Base-by-base conservation (phyloP, 1,140 invertebrate genomes). In the Monomorium pharaonis region DNA sequence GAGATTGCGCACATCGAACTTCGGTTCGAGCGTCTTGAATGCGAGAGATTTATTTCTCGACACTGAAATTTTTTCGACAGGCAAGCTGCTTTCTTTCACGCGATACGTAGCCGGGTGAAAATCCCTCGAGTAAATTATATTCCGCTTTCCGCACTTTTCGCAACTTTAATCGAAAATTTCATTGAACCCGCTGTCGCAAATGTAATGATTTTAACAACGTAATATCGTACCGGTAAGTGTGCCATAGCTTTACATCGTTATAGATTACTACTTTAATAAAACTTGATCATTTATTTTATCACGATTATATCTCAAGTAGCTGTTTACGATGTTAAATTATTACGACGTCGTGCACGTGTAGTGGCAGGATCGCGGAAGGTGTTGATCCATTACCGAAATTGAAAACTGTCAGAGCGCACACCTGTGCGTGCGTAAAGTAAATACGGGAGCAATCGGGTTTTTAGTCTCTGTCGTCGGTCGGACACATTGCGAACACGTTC, bases 391-490 rank as follows among this genome's bases (percentile, higher is more conserved):
- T 86, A 78, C 47, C 18, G 21, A 83, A 86, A 81, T 81, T 86
- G 84, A 44, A 70, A 85, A 85, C 60, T 58, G 18, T 86, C 76
- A 58, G n/a, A n/a, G 30, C 30, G 37, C 16, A 21, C 60, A 85
- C 42, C 49, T 70, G 63, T 27, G 33, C 47, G 18, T 42, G 33
- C 42, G 12, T 33, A 81, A n/a, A 67, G 42, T 81, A 85, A 84
- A 75, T 69, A 58, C 54, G 51, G n/a, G n/a, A 80, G 33, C 49
- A 86, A 86, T 89, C 77, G 60, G 74, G 87, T 89, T 89, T 69
- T 86, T 89, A 58, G 49, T 75, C 47, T 47, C 42, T 18, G 14
- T 3, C 24, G 21, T 33, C 51, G 44, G 76, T 51, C 62, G 67
- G 49, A 3, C 27, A 47, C 33, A 56, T 51, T 33, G 83, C 21